Evolutionary conservation across 2,113 vertebrate species (phyloP).

Genomic region (Hirundichthys speculiger): DNA sequence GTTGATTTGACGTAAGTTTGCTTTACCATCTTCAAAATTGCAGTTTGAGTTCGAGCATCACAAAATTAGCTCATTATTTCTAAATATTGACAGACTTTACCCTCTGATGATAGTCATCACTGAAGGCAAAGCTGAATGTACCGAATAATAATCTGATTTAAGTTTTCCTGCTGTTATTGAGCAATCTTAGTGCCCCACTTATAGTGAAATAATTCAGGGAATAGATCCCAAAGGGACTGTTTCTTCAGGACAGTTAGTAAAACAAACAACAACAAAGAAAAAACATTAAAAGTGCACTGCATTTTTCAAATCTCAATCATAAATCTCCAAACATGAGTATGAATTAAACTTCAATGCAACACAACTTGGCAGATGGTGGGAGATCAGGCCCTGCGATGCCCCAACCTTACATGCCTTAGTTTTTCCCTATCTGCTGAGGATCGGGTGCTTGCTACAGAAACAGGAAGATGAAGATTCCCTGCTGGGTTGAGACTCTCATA

Average conservation of each 20-base stretch:
- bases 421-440: conserved; percentile 66
- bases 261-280: no score
- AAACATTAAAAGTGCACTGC: conserved; percentile 7
- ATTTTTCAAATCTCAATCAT: conserved; percentile 14
- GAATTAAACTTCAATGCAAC: no score
- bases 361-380: conserved; percentile 32
- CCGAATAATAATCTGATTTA: no score
- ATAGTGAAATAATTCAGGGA: conserved; percentile 8
- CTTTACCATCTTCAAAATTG: no score
- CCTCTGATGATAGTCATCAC: no score
- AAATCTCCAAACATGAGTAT: background rate
- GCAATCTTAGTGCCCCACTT: conserved; percentile 19
- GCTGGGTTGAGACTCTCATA: conserved; percentile 41
- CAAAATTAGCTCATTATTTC: no score
- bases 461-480: conserved; percentile 57
- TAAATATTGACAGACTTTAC: no score
- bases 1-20: no score
- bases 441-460: conserved; percentile 69
- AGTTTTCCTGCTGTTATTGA: no score
- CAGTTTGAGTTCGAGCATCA: no score
- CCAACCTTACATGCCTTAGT: conserved; percentile 51
- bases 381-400: conserved; percentile 62
- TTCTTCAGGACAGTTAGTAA: background rate
- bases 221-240: background rate
- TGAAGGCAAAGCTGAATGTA: no score